These are phyloP conservation scores for Lepeophtheirus salmonis DNA, from an alignment of 1,140 invertebrate genomes.

Conservation along the genomic window DNA sequence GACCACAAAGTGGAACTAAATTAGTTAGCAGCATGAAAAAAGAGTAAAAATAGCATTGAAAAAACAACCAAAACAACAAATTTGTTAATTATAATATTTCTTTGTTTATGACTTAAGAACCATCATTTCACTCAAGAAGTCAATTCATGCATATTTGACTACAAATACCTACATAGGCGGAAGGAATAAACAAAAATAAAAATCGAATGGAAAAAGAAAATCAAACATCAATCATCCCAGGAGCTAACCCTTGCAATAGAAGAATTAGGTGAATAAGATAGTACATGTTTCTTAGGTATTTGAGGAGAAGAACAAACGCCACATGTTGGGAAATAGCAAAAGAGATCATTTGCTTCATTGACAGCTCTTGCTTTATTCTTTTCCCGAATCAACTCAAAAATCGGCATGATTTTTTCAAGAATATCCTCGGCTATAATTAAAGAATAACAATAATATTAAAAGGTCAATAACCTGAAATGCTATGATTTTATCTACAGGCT, in stretches of 20 bases:
- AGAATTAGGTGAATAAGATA: not conserved
- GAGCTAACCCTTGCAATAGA: not conserved
- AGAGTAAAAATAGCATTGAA: not conserved
- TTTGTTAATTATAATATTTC: too few species aligned
- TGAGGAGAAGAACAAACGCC: not conserved
- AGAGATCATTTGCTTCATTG: not conserved
- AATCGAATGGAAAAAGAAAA: too few species aligned
- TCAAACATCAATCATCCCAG: not conserved
- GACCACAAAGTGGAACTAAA: not conserved
- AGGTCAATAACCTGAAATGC: too few species aligned
- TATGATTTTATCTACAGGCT: too few species aligned
- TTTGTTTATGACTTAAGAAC: too few species aligned
- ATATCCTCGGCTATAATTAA: not conserved
- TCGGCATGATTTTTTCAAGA: not conserved
- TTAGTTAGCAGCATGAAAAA: not conserved
- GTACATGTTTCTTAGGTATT: not conserved
- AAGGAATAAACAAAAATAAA: too few species aligned
- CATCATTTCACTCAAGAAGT: not conserved
- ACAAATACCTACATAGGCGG: too few species aligned
- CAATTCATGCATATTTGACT: not conserved
- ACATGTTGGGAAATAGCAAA: not conserved
- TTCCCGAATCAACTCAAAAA: slow-evolving; percentile 2
- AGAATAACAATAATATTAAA: not conserved
- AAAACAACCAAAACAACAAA: not conserved
- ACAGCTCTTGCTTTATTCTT: not conserved